A percentile compares a stretch with the other conserved stretches of the same genome.
phyloP scores from a whole-genome alignment of 2,888 invertebrate genomes.

The Glyphotaelius pellucidus region DNA sequence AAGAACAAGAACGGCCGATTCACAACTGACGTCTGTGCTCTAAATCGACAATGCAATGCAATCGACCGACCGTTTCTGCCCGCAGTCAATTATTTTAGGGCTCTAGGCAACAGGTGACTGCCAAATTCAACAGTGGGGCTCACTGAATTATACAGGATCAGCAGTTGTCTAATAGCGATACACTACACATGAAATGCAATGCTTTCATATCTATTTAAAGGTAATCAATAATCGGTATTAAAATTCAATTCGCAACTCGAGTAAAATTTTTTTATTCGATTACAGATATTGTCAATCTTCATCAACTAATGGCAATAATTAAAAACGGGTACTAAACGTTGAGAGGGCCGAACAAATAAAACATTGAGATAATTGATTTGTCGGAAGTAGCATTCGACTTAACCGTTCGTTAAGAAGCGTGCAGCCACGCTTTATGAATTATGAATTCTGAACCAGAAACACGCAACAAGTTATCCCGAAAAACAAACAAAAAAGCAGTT shows the following conservation, averaged over 20 bases:
- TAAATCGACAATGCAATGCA: too few relatives aligned
- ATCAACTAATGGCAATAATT: background rate
- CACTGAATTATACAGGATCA: too few relatives aligned
- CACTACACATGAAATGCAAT: background rate
- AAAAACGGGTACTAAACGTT: background rate
- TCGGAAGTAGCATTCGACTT: background rate
- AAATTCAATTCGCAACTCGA: background rate
- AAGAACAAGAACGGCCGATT: too few relatives aligned
- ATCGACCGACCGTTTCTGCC: too few relatives aligned
- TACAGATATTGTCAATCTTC: background rate
- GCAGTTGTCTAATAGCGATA: background rate
- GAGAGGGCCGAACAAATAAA: background rate
- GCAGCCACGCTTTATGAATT: background rate
- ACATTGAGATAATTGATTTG: slow-evolving; percentile 38
- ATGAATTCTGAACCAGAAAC: slow-evolving; percentile 5
- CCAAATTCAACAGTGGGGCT: too few relatives aligned
- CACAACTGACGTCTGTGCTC: too few relatives aligned
- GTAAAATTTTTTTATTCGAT: background rate
- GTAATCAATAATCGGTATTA: background rate
- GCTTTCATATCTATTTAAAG: background rate
- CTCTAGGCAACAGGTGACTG: too few relatives aligned
- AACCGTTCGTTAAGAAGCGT: background rate
- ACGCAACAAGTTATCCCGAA: slow-evolving; percentile 14
- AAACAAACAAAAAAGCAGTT: background rate
- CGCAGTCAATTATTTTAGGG: too few relatives aligned